A percentile compares a stretch with the other conserved stretches of the same genome.
Conservation (phyloP, 2,888 invertebrate species). For the Mesorhabditis sp. region DNA sequence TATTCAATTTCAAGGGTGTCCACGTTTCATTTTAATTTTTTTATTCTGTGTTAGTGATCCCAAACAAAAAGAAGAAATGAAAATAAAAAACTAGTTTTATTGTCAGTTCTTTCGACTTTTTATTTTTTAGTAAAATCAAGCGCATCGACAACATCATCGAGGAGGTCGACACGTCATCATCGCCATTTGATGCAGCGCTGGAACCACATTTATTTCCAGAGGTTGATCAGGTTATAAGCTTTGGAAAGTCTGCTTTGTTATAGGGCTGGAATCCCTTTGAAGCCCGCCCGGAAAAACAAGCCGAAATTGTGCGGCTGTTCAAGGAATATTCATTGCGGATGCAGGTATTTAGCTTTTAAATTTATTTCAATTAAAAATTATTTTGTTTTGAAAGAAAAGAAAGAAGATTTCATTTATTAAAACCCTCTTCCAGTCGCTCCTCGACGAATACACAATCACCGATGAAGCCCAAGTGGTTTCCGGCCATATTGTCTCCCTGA, state of each 20-base stretch:
- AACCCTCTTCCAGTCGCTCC: constrained; percentile 26
- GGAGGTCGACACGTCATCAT: background rate
- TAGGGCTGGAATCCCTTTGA: too few relatives aligned
- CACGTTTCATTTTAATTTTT: background rate
- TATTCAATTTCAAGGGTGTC: background rate
- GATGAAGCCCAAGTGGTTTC: constrained; percentile 47
- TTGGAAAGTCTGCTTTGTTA: background rate
- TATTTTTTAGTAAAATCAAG: constrained; percentile 3
- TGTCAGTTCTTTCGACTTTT: background rate
- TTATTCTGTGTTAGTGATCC: background rate
- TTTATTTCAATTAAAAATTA: background rate
- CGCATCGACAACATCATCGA: background rate
- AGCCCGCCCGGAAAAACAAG: background rate
- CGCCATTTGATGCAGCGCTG: background rate
- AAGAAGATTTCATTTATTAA: background rate
- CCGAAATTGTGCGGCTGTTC: constrained; percentile 11
- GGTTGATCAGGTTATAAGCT: background rate
- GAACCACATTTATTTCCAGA: background rate
- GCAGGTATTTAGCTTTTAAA: constrained; percentile 14
- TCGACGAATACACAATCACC: constrained; percentile 49
- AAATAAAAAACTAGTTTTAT: background rate
- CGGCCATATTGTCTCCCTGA: constrained; percentile 28
- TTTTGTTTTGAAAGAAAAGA: too few relatives aligned
- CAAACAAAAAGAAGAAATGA: background rate
- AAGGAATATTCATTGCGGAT: constrained; percentile 35